A percentile compares a stretch with the other conserved stretches of the same genome.
Evolutionary conservation across 1,140 invertebrate species (phyloP).

Genomic region (Acromyrmex charruanus): DNA sequence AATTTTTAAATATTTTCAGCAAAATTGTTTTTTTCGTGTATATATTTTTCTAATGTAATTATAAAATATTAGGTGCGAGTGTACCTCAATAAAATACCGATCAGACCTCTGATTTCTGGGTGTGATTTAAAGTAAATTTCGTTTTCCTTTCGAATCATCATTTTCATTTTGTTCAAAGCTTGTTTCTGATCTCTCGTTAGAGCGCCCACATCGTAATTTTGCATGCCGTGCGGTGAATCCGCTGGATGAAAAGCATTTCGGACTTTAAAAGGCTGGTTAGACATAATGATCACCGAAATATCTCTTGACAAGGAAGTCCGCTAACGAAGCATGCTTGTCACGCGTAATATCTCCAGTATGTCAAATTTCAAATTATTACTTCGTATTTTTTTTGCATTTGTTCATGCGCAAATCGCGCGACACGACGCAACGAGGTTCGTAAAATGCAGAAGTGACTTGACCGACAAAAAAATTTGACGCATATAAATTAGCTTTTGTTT

Average conservation of each 20-base stretch:
- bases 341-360: neutral
- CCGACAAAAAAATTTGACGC: conserved; percentile 39
- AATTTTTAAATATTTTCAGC: too few relatives aligned
- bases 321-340: neutral
- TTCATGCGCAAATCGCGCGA: neutral
- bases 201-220: conserved; percentile 72
- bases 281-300: conserved; percentile 31
- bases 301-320: neutral
- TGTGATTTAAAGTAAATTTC: conserved; percentile 72
- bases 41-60: neutral
- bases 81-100: conserved; percentile 71
- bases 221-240: conserved; percentile 64
- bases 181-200: conserved; percentile 65
- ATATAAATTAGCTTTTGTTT: conserved; percentile 61
- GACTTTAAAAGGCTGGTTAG: neutral
- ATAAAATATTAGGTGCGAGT: neutral
- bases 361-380: conserved; percentile 24
- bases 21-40: too few relatives aligned
- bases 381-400: neutral
- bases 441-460: conserved; percentile 15
- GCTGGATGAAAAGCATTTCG: conserved; percentile 67
- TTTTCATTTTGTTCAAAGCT: conserved; percentile 65
- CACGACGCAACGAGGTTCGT: neutral
- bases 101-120: conserved; percentile 72
- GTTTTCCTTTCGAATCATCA: conserved; percentile 62